These are phyloP conservation scores for Henicopernis longicauda DNA, from an alignment of 2,113 vertebrate species.

Conservation along the genomic window DNA sequence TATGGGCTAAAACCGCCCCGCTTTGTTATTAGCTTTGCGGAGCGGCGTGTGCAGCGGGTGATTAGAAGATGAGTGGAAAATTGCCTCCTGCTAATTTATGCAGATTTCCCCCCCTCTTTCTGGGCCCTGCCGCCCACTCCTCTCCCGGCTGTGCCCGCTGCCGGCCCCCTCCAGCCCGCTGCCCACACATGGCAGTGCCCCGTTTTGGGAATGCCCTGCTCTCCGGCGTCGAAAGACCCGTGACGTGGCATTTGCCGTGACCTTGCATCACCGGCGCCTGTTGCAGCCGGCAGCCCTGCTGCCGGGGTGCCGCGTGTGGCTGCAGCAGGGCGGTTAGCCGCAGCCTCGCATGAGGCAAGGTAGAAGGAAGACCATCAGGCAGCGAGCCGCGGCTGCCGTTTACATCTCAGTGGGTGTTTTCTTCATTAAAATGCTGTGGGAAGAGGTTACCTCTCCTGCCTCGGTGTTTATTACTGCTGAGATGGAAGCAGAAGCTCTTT, in stretches of 20 bases:
- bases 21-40: background rate
- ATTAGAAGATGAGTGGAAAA: background rate
- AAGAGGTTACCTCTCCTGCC: background rate
- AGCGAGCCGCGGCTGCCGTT: background rate
- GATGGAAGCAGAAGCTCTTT: background rate
- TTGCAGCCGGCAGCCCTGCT: background rate
- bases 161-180: background rate
- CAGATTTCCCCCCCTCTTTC: background rate
- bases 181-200: background rate
- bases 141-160: rapidly evolving
- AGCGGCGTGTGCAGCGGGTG: rapidly evolving
- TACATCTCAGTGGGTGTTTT: background rate
- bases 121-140: rapidly evolving
- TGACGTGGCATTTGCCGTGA: rapidly evolving
- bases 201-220: background rate
- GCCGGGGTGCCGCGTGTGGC: background rate
- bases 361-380: background rate
- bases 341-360: background rate
- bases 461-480: background rate
- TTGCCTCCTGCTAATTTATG: background rate
- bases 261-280: rapidly evolving
- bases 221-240: rapidly evolving
- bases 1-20: background rate
- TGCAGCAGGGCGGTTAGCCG: background rate
- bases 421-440: constrained; percentile 37